Base-by-base conservation (phyloP, 2,113 vertebrate genomes). In the Macrotus californicus region DNA sequence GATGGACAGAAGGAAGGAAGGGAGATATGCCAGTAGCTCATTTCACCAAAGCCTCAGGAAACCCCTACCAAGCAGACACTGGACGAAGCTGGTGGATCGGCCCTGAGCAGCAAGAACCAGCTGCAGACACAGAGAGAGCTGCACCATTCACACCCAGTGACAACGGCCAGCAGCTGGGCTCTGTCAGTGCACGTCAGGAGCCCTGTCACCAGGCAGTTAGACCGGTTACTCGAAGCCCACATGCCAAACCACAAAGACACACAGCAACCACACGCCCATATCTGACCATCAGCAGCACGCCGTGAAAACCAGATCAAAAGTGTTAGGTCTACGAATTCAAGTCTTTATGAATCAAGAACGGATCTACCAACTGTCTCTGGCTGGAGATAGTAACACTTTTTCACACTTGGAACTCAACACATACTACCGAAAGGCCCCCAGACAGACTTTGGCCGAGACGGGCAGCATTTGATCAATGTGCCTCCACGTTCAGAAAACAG, bases 391-490 rank as follows among this genome's bases (percentile, higher is more conserved):
- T 1, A 14, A 66, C 5, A 3, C 14, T 16, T 66, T 3, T 66
- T 16, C 31, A 34, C 5, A 16, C 64, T 31, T 7, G 13, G 13
- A 66, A 14, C 31, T 16, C 31, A 15, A 16, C 29, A 2, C 64
- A 3, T 34, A 7, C 0, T 0, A 66, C 64, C 14, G 64, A 66
- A 34, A 66, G 64, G 31, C 64, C 3, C 64, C 31, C 31, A 6
- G 0, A 14, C 29, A 15, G 64, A 66, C 64, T 16, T 6, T 7
- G 6, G 14, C 31, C 29, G 0, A 34, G 64, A 66, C 31, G 5
- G 31, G 16, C 31, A 3, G 64, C 2, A 2, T 34, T 3, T 16
- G 29, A 34, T 29, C 10, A 29, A 0, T 4, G 59, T 2, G 24
- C 2, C 26, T 34, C 64, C 14, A 26, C 2, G 31, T 13, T 5